These are phyloP conservation scores for Megathymus violae DNA, from an alignment of 1,140 invertebrate genomes.

Conservation along the genomic window DNA sequence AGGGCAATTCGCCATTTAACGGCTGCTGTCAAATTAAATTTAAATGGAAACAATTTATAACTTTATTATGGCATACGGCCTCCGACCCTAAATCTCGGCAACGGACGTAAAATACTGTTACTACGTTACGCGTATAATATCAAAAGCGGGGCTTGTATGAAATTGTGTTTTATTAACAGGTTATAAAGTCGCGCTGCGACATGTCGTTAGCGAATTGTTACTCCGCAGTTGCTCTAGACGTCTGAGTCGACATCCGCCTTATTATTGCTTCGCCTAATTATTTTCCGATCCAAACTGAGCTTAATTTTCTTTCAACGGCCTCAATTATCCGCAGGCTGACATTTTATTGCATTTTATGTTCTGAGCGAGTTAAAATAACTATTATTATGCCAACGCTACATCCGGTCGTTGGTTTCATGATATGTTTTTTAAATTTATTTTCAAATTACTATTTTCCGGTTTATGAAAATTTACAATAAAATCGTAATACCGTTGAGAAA, in stretches of 20 bases:
- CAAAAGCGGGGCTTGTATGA: conserved; percentile 65
- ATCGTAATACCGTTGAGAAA: no score
- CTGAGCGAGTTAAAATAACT: conserved; percentile 16
- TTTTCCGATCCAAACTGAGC: conserved; percentile 57
- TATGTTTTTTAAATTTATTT: conserved; percentile 3
- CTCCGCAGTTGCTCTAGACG: conserved; percentile 64
- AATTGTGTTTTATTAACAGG: conserved; percentile 82
- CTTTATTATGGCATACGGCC: conserved; percentile 77
- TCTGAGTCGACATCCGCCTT: conserved; percentile 60
- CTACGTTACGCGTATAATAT: conserved; percentile 64
- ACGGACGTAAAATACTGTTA: conserved; percentile 74
- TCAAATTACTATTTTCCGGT: neutral
- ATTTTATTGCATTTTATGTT: conserved; percentile 16
- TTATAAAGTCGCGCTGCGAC: conserved; percentile 77
- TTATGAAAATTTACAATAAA: neutral
- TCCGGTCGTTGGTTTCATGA: neutral
- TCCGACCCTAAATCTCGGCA: conserved; percentile 67
- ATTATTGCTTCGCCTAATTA: conserved; percentile 75
- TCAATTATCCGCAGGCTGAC: conserved; percentile 30
- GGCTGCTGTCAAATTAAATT: conserved; percentile 79
- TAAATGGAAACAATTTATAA: conserved; percentile 80
- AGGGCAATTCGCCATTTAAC: conserved; percentile 66
- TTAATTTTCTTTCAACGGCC: conserved; percentile 40
- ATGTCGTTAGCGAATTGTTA: conserved; percentile 78
- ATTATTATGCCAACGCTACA: neutral